Conservation (phyloP, 2,888 invertebrate species). For the Troglohyphantes excavatus region DNA sequence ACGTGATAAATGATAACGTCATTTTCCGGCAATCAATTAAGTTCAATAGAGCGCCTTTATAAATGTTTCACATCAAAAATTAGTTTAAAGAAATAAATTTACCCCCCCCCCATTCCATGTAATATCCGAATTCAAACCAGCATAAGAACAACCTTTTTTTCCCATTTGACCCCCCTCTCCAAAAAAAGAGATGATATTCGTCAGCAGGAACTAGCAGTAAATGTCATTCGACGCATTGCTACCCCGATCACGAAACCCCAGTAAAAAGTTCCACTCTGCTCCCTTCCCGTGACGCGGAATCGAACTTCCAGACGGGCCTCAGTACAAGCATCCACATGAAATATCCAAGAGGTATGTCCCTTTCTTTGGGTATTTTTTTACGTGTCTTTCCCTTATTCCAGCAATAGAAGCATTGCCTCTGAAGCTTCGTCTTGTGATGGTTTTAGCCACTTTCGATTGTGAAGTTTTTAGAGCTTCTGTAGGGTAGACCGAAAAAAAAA, state of each 20-base stretch:
- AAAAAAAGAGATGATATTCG: not conserved
- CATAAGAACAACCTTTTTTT: no score
- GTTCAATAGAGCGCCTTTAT: no score
- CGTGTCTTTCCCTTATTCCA: constrained; percentile 11
- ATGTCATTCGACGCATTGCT: constrained; percentile 10
- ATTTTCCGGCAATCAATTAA: no score
- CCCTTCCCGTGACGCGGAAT: constrained; percentile 10
- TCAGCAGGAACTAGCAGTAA: constrained; percentile 1
- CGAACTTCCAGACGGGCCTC: not conserved
- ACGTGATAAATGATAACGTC: no score
- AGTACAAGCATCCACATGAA: constrained; percentile 43
- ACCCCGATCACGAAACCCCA: constrained; percentile 49
- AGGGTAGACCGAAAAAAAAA: constrained; percentile 6
- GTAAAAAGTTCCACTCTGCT: constrained; percentile 47
- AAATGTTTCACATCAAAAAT: no score
- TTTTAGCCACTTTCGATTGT: constrained; percentile 61
- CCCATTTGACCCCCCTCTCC: no score
- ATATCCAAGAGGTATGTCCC: constrained; percentile 53
- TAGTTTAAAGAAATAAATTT: no score
- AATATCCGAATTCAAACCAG: no score
- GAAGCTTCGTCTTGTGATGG: constrained; percentile 44
- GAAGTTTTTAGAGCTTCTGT: constrained; percentile 42
- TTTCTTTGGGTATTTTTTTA: constrained; percentile 6
- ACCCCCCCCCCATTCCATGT: no score
- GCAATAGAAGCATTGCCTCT: not conserved